Percentiles rank a stretch among this genome's conserved stretches.
These are phyloP conservation scores for Heliconius melpomene DNA, from an alignment of 1,140 invertebrate genomes.

Conservation along the genomic window DNA sequence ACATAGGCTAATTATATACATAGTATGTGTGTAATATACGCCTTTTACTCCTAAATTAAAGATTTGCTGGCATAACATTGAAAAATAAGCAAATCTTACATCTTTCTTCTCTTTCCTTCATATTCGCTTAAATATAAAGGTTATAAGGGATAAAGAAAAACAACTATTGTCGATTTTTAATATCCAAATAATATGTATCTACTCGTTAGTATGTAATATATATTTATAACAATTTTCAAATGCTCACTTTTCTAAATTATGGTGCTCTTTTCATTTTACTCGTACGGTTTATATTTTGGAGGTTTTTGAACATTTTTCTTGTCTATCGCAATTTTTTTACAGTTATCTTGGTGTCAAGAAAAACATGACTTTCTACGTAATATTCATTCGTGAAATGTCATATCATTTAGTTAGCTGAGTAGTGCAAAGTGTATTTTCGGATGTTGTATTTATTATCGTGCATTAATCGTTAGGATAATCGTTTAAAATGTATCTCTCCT, in stretches of 20 bases:
- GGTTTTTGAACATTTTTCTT: slow-evolving; percentile 15
- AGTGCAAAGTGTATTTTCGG: slow-evolving; percentile 34
- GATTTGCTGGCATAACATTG: background rate
- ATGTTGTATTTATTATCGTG: slow-evolving; percentile 20
- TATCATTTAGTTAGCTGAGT: slow-evolving; percentile 28
- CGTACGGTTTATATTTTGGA: slow-evolving; percentile 17
- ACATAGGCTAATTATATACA: slow-evolving; percentile 66
- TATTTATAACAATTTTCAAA: slow-evolving; percentile 11
- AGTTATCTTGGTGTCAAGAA: slow-evolving; percentile 28
- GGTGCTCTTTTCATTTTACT: slow-evolving; percentile 36
- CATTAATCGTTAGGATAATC: slow-evolving; percentile 8
- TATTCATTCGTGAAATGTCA: slow-evolving; percentile 13
- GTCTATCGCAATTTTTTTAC: slow-evolving; percentile 14
- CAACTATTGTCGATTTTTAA: background rate
- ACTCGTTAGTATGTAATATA: slow-evolving; percentile 1
- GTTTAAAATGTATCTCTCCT: background rate
- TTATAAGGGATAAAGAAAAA: slow-evolving; percentile 42
- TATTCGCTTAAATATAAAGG: slow-evolving; percentile 67
- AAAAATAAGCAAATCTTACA: slow-evolving; percentile 28
- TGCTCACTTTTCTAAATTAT: slow-evolving; percentile 37
- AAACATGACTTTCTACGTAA: slow-evolving; percentile 23
- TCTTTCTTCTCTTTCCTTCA: slow-evolving; percentile 62
- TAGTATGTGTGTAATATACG: slow-evolving; percentile 54
- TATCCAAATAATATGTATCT: slow-evolving; percentile 12
- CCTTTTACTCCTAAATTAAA: slow-evolving; percentile 11